Evolutionary conservation across 2,113 vertebrate species (phyloP), one percentile per base, ranked within the genome.

Genomic region (Syngnathoides biaculeatus): DNA sequence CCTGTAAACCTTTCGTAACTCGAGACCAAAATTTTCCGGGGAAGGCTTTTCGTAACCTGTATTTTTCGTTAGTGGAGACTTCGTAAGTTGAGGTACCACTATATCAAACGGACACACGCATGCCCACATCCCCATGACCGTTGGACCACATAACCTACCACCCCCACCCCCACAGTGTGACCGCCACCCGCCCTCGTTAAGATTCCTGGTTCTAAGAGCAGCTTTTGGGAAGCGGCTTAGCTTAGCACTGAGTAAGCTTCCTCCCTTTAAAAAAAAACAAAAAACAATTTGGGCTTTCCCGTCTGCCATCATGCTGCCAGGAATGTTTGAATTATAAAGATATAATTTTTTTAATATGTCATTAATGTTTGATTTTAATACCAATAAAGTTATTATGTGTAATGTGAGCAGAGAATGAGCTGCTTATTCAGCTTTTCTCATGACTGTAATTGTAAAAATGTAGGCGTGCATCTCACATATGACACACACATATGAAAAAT

Each of bases 221-320:
- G 85, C 80, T 80, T 87, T 86, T 82, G 73, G 67, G 81, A 86
- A 87, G 85, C 81, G 77, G 78, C 85, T 88, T 84, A 88, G 10
- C n/a, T 24, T 48, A 48, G 45, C 45, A 5, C 45, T 48, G 64
- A 53, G 71, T 87, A 87, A 88, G 78, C 83, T 77, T 71, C 64
- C 69, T 73, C 58, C 30, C 65, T 83, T 81, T 81, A 19, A 17
- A 68, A 57, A 79, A 68, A 82, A 79, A 68, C 64, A 82, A 45
- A 14, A 78, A 70, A 80, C 74, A 67, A 60, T 79, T 48, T 11
- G 58, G 68, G 71, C 65, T 65, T 74, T 72, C 64, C 61, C 63
- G 62, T 67, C 69, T 42, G 20, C 58, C 52, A 27, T 55, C 56
- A 0, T 64, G 58, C 68, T 66, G 20, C 19, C 27, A 50, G 53